These are phyloP conservation scores for Ylistrum balloti DNA, from an alignment of 1,140 invertebrate species.

Conservation along the genomic window DNA sequence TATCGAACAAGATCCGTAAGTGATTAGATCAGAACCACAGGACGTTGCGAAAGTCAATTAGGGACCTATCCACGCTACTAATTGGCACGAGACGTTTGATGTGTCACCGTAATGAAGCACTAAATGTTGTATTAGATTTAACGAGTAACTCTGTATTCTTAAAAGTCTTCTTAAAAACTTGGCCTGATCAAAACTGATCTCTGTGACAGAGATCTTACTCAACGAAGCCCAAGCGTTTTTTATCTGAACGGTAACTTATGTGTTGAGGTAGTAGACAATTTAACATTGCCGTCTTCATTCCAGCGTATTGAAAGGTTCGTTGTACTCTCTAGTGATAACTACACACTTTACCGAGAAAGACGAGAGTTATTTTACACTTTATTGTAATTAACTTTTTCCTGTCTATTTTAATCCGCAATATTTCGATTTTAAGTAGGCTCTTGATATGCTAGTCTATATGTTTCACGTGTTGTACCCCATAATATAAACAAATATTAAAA, in stretches of 20 bases:
- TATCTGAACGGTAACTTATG: not conserved
- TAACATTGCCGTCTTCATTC: not conserved
- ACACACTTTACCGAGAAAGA: not conserved
- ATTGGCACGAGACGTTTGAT: slow-evolving; percentile 24
- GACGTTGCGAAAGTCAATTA: not conserved
- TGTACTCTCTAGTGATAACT: not conserved
- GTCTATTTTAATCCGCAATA: not conserved
- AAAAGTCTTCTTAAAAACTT: not conserved
- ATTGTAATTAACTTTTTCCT: not conserved
- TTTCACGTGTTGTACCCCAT: not conserved
- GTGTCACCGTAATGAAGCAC: slow-evolving; percentile 30
- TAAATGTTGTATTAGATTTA: not conserved
- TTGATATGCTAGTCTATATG: not conserved
- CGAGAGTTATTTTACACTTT: not conserved
- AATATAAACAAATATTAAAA: no score
- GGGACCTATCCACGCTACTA: not conserved
- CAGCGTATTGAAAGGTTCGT: not conserved
- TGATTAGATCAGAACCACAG: not conserved
- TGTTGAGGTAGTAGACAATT: not conserved
- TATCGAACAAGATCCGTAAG: not conserved
- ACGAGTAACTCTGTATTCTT: not conserved
- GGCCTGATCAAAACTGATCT: not conserved
- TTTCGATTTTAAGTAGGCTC: not conserved
- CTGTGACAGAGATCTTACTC: not conserved
- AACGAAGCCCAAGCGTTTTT: not conserved